Evolutionary conservation across 2,113 vertebrate species (phyloP).

Genomic region (Alexandromys fortis): DNA sequence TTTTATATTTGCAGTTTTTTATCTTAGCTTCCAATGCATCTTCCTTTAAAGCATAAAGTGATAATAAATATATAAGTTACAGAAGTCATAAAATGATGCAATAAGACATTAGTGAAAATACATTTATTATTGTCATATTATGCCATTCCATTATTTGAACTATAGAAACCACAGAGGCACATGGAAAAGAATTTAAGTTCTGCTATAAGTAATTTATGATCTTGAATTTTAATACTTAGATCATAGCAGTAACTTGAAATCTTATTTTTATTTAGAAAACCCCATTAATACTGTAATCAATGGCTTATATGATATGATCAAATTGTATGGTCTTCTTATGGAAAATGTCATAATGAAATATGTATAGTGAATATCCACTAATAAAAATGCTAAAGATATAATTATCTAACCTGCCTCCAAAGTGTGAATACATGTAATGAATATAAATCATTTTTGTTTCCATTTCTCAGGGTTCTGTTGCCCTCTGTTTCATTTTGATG

Average conservation of each 20-base stretch:
- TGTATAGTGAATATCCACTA: background rate
- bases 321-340: background rate
- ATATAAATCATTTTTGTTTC: slow-evolving; percentile 45
- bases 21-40: background rate
- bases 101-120: slow-evolving; percentile 14
- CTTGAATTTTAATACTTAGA: slow-evolving; percentile 51
- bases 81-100: slow-evolving; percentile 1
- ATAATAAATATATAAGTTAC: background rate
- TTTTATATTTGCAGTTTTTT: slow-evolving; percentile 17
- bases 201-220: background rate
- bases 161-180: background rate
- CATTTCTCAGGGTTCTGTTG: slow-evolving; percentile 89
- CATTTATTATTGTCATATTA: background rate
- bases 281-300: slow-evolving; percentile 15
- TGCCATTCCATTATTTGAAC: slow-evolving; percentile 22
- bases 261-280: background rate
- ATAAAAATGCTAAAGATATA: background rate
- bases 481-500: slow-evolving; percentile 94
- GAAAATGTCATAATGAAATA: background rate
- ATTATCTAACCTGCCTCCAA: background rate
- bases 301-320: background rate
- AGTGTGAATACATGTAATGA: background rate
- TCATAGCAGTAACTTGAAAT: background rate
- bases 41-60: slow-evolving; percentile 21
- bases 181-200: background rate